A percentile compares a stretch with the other conserved stretches of the same genome.
Evolutionary conservation across 1,140 invertebrate genomes (phyloP).

Genomic region (Halictus rubicundus): DNA sequence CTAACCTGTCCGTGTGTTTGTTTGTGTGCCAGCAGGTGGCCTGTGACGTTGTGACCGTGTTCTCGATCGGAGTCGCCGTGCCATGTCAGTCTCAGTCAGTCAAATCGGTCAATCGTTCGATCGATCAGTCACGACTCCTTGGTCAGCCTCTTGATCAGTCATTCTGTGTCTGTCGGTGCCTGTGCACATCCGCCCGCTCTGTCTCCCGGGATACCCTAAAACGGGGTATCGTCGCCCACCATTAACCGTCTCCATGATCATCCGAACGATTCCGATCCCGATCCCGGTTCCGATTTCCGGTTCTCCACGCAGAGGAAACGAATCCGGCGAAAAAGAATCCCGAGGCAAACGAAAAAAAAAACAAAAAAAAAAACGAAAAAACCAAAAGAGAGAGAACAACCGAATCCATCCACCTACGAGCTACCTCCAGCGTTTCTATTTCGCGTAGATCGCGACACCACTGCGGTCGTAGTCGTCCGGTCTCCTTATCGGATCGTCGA

Average conservation of each 20-base stretch:
- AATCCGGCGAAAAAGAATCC: too few relatives aligned
- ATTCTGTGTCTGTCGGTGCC: conserved; percentile 71
- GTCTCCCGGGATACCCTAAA: conserved; percentile 17
- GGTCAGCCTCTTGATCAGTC: conserved; percentile 63
- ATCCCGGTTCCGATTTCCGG: not conserved
- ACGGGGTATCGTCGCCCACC: too few relatives aligned
- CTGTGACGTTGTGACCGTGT: conserved; percentile 81
- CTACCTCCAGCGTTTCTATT: conserved; percentile 31
- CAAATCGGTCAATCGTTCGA: conserved; percentile 55
- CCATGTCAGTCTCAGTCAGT: conserved; percentile 77
- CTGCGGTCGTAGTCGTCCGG: conserved; percentile 15
- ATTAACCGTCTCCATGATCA: too few relatives aligned
- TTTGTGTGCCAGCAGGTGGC: conserved; percentile 82
- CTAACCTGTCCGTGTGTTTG: conserved; percentile 81
- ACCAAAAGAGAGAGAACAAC: conserved; percentile 21
- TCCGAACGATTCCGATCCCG: too few relatives aligned
- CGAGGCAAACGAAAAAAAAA: too few relatives aligned
- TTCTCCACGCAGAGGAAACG: not conserved
- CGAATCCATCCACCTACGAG: conserved; percentile 43
- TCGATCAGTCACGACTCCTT: conserved; percentile 59
- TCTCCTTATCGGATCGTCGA: conserved; percentile 11
- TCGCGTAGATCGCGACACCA: conserved; percentile 14
- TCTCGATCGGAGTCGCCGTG: conserved; percentile 80
- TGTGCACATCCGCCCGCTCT: conserved; percentile 58
- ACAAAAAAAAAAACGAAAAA: too few relatives aligned